Base-by-base conservation (phyloP, 2,888 invertebrate genomes). In the Penaeus monodon region DNA sequence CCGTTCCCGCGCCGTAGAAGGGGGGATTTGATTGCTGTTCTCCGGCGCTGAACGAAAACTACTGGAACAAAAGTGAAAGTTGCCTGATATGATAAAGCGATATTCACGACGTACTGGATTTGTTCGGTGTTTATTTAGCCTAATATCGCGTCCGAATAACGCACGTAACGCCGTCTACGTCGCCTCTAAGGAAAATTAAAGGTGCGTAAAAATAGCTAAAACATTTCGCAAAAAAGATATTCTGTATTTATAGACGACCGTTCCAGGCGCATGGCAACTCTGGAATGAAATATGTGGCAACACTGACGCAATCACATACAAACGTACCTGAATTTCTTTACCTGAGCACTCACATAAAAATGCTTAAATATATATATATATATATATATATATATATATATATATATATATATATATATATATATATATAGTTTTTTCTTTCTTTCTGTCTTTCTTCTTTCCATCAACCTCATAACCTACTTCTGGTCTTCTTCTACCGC, bases 21-120 rank as follows among this genome's bases (percentile, higher is more conserved):
- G 29, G 22, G 27, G 70, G 38, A 38, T 38, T 4, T 29, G 80
- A 80, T 24, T 65, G 66, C 17, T 80, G 38, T 14, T 4, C 65
- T 17, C 38, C 64, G 66, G 12, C 6, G 38, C 22, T 64, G 82
- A 82, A 73, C 82, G 82, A 74, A 64, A 27, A 22, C 1, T 3
- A 57, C 10, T 33, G 82, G 14, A 27, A 74, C 74, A 82, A 82
- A 82, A 82, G 82, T 82, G 82, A 82, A 82, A 82, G 82, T 63
- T 66, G 49, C 29, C 29, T 82, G 74, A 74, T 64, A 80, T 38
- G 82, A 82, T 80, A 38, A 80, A 64, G 80, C 66, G 65, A 65
- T 80, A 80, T 80, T 80, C 65, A 17, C 82, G 68, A 82, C 29
- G 63, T 22, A 38, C 24, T 74, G 49, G 24, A 74, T 74, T 74